A percentile compares a stretch with the other conserved stretches of the same genome.
These are phyloP conservation scores for Pleuronectes platessa DNA, from an alignment of 2,113 vertebrate genomes.

Conservation along the genomic window DNA sequence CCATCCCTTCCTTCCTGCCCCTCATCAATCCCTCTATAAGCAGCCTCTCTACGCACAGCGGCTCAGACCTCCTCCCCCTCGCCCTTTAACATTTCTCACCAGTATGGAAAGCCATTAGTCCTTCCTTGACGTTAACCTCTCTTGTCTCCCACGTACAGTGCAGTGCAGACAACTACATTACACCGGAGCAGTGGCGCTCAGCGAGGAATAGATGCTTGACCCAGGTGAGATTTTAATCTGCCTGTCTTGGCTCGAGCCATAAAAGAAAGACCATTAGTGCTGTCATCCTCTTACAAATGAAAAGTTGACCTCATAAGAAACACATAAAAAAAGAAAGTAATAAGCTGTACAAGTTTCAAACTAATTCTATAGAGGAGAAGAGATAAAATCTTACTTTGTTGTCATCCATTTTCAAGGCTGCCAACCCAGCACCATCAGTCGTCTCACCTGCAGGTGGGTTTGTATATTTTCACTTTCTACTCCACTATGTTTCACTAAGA, in stretches of 20 bases:
- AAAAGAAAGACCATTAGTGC: neutral
- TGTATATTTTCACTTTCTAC: neutral
- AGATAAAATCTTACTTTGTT: neutral
- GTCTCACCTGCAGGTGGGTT: constrained; percentile 41
- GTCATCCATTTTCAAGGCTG: constrained; percentile 38
- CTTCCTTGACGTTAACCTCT: neutral
- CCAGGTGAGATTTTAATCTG: constrained; percentile 54
- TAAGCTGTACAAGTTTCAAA: neutral
- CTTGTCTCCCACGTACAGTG: constrained; percentile 51
- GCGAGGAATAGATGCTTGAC: constrained; percentile 42
- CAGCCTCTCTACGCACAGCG: neutral
- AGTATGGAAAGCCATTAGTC: neutral
- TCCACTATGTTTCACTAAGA: too few species aligned
- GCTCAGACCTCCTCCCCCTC: neutral
- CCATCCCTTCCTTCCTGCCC: neutral
- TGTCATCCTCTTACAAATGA: neutral
- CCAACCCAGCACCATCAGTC: constrained; percentile 3
- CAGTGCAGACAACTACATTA: constrained; percentile 70
- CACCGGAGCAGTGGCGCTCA: constrained; percentile 71
- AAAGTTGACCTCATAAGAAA: neutral
- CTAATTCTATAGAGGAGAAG: neutral
- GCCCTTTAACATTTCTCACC: neutral
- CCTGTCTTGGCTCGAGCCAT: neutral
- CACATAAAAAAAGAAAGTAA: neutral
- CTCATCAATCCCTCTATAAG: constrained; percentile 6